Evolutionary conservation across 2,888 invertebrate species (phyloP).

Genomic region (Drepana falcataria): DNA sequence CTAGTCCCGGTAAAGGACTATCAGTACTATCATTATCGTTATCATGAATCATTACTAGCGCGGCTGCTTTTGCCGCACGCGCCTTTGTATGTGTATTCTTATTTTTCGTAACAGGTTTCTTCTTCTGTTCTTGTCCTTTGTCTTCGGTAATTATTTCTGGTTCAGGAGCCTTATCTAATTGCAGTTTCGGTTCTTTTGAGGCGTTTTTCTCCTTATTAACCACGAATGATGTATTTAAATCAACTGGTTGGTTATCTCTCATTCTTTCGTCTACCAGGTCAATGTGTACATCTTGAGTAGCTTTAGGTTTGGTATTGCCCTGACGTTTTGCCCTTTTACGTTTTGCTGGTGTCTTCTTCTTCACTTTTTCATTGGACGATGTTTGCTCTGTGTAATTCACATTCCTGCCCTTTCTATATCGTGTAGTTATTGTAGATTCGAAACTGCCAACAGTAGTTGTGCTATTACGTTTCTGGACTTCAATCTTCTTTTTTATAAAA

Average conservation of each 20-base stretch:
- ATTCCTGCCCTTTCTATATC: conserved; percentile 15
- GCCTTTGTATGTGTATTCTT: conserved; percentile 13
- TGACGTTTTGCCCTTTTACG: conserved; percentile 16
- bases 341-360: conserved; percentile 12
- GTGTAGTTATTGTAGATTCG: conserved; percentile 24
- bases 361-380: conserved; percentile 25
- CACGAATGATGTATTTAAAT: conserved; percentile 43
- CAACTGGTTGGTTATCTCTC: conserved; percentile 34
- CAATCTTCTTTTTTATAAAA: conserved; percentile 39
- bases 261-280: conserved; percentile 52
- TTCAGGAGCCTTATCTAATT: conserved; percentile 21
- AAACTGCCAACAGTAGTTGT: conserved; percentile 24
- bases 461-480: conserved; percentile 28
- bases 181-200: conserved; percentile 24
- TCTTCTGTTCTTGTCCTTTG: conserved; percentile 9
- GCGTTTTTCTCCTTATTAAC: conserved; percentile 17
- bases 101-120: conserved; percentile 15
- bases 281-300: conserved; percentile 9
- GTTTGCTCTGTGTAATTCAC: conserved; percentile 25
- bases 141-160: conserved; percentile 41
- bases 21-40: conserved; percentile 36
- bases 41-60: conserved; percentile 13
- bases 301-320: conserved; percentile 3
- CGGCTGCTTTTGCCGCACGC: conserved; percentile 8
- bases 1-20: conserved; percentile 55